A percentile compares a stretch with the other conserved stretches of the same genome.
Conservation (phyloP, 2,797 vertebrate genomes). For the Anabacerthia variegaticeps region DNA sequence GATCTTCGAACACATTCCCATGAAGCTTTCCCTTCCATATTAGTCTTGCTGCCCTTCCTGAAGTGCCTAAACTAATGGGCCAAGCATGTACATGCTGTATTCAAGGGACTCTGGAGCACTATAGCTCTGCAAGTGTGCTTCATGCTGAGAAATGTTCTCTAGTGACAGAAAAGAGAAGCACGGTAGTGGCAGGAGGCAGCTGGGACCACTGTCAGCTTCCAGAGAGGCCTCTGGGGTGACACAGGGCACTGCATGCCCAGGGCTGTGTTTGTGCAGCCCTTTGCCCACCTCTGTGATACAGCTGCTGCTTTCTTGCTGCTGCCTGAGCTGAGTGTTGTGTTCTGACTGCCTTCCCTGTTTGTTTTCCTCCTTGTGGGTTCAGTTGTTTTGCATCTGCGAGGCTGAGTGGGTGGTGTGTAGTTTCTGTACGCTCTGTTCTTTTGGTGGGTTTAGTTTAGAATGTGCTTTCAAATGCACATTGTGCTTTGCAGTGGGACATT, state of each 20-base stretch:
- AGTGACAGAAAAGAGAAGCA: background rate
- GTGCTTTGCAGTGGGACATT: background rate
- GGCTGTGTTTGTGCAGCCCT: background rate
- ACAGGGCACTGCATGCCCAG: accelerated
- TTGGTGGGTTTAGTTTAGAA: background rate
- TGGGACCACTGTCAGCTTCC: background rate
- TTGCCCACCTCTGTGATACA: background rate
- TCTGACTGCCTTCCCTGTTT: accelerated
- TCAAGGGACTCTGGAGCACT: accelerated
- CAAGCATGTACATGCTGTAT: accelerated
- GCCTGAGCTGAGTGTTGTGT: background rate
- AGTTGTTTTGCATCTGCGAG: slow-evolving; percentile 25
- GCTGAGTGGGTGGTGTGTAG: slow-evolving; percentile 20
- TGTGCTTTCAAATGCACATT: background rate
- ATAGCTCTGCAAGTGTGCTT: background rate
- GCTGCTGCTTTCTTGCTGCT: background rate
- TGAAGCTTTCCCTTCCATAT: background rate
- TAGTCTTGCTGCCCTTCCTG: background rate
- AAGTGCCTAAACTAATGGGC: background rate
- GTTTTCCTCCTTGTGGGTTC: background rate
- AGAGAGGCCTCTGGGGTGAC: background rate
- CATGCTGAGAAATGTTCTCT: background rate
- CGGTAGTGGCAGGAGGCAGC: background rate
- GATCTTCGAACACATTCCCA: accelerated
- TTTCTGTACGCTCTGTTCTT: slow-evolving; percentile 39